Percentiles rank a stretch among this genome's conserved stretches.
Conservation (phyloP, 2,888 invertebrate genomes). For the Thymelicus lineola region DNA sequence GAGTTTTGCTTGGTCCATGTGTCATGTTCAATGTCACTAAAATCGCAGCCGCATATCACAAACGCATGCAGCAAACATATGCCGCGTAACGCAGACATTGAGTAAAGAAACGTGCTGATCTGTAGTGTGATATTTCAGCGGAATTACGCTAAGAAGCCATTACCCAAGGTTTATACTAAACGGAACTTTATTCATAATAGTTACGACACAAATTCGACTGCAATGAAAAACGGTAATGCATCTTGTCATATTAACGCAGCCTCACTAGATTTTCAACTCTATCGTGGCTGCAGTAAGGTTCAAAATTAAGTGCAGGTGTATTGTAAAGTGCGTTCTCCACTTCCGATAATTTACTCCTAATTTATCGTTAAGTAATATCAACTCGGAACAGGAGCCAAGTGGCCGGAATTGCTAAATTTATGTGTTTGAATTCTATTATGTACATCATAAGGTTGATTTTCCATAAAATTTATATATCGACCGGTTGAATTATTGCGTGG, state of each 20-base stretch:
- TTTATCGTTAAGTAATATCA: constrained; percentile 31
- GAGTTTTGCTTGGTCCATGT: too few species aligned
- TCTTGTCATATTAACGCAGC: constrained; percentile 2
- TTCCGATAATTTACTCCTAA: constrained; percentile 32
- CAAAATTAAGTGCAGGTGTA: not conserved
- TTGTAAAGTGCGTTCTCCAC: constrained; percentile 18
- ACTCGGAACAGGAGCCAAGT: constrained; percentile 19
- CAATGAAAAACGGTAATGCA: constrained; percentile 27
- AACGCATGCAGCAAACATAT: not conserved
- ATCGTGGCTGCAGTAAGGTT: not conserved
- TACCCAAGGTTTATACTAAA: constrained; percentile 17
- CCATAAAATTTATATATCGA: not conserved
- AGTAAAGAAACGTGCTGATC: constrained; percentile 1
- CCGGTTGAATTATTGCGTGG: not conserved
- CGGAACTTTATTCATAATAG: constrained; percentile 15
- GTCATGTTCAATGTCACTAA: too few species aligned
- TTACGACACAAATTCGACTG: constrained; percentile 19
- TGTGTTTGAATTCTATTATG: constrained; percentile 10
- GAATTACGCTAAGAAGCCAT: constrained; percentile 20
- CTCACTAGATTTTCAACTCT: constrained; percentile 4
- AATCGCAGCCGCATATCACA: not conserved
- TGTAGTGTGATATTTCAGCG: constrained; percentile 24
- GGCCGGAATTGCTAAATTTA: constrained; percentile 22
- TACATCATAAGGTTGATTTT: constrained; percentile 4
- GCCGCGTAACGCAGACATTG: constrained; percentile 3